phyloP scores from a whole-genome alignment of 1,140 invertebrate species.

The Calephelis virginiensis region DNA sequence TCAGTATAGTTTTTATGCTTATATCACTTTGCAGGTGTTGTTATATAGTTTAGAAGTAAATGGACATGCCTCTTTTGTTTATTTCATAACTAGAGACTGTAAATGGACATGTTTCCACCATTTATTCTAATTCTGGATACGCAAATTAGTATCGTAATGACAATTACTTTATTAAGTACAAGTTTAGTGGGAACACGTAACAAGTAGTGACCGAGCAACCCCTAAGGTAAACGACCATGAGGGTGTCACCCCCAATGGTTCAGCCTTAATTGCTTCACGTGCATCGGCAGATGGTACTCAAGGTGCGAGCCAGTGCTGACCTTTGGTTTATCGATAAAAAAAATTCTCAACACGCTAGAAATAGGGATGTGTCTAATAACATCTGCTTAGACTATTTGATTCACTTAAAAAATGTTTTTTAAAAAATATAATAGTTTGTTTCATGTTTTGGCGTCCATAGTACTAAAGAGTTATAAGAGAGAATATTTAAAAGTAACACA shows the following conservation, averaged over 20 bases:
- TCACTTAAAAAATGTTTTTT: too few relatives aligned
- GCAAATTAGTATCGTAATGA: background rate
- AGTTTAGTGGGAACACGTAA: constrained; percentile 44
- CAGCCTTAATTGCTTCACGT: constrained; percentile 68
- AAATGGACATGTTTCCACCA: too few relatives aligned
- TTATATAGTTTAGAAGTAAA: too few relatives aligned
- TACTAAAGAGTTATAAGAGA: too few relatives aligned
- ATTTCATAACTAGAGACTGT: too few relatives aligned
- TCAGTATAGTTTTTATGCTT: too few relatives aligned
- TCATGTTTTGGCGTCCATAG: too few relatives aligned
- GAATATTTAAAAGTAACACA: too few relatives aligned
- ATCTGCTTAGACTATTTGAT: constrained; percentile 4
- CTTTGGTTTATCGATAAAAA: constrained; percentile 52
- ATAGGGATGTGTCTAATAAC: constrained; percentile 13
- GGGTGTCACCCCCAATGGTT: constrained; percentile 65
- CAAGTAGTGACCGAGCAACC: constrained; percentile 61
- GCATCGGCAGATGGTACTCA: constrained; percentile 70
- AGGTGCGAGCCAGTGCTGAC: constrained; percentile 67
- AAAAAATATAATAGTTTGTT: too few relatives aligned
- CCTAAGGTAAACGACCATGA: constrained; percentile 70
- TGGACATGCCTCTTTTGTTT: too few relatives aligned
- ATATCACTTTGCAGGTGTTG: too few relatives aligned
- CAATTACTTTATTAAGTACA: constrained; percentile 14
- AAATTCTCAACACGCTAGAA: constrained; percentile 22
- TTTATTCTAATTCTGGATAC: too few relatives aligned